Base-by-base conservation (phyloP, 64 coral and sea anemone species). In the Montipora sp. region DNA sequence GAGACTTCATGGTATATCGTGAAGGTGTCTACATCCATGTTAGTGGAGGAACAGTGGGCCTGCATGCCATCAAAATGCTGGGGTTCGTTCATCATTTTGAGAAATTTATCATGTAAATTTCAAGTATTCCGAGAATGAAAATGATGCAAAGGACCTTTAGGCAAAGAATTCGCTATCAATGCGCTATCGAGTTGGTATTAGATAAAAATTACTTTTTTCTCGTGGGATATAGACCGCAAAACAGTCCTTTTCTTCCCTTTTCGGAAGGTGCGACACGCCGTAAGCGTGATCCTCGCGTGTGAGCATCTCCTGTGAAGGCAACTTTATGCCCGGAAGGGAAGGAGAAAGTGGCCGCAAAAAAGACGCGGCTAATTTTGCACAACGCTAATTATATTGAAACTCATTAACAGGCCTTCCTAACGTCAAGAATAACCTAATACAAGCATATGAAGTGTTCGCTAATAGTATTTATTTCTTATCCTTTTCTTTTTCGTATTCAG, bases 61-160 rank as follows among this genome's bases (percentile, higher is more conserved):
- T 59, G 1, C 95, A 98, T 94, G 95, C 95, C 18, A 94, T 98
- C 72, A 98, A 98, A 66, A 91, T 98, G 11, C 51, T 98, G 47
- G 95, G 95, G 95, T 97, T 76, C 3, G 75, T 65, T 19, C 23
- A 21, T 73, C 53, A 57, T 7, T 57, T 57, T 57, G 53, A 57
- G 53, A 7, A 7, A 57, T 57, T 57, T 14, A 3, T 63, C 19
- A 63, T 63, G 3, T 63, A 55, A 36, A 57, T 57, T 14, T 63
- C 11, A 14, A 16, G 3, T 63, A 63, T 63, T 16, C 9, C 3
- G 60, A 63, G 8, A 63, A 12, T 63, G 60, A 63, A 3, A 63
- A 8, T 63, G 60, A 14, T 63, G 60, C 0, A 14, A 14, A 15
- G 14, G 3, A 14, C 3, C 60, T 15, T 63, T 11, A 63, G 2